phyloP scores from a whole-genome alignment of 2,797 vertebrate species.

The Parauchenoglanis punctatus region DNA sequence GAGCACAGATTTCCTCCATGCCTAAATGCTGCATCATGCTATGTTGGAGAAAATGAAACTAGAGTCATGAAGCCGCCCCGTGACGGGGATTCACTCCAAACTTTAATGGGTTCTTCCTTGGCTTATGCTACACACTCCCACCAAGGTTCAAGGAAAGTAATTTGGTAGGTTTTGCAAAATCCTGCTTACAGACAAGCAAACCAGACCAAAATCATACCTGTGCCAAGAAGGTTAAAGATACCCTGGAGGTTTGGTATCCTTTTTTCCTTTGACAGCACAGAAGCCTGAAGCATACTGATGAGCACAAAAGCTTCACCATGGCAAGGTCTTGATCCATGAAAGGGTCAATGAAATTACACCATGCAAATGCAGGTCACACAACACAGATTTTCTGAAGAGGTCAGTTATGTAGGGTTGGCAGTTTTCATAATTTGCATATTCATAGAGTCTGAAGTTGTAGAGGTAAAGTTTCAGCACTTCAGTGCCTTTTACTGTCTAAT shows the following conservation, averaged over 20 bases:
- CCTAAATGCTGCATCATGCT: too few species aligned
- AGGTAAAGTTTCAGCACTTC: neutral
- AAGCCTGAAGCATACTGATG: neutral
- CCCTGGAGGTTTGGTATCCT: neutral
- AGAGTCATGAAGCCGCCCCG: too few species aligned
- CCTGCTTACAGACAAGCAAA: too few species aligned
- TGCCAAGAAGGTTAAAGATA: too few species aligned
- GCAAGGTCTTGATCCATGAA: neutral
- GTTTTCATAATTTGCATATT: neutral
- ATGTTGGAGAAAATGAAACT: too few species aligned
- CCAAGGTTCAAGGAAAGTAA: too few species aligned
- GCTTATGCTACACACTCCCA: too few species aligned
- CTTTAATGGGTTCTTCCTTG: too few species aligned
- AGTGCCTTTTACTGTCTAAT: neutral
- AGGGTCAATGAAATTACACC: neutral
- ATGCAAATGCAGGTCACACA: neutral
- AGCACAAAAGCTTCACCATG: neutral
- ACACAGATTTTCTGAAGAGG: neutral
- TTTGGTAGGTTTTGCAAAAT: too few species aligned
- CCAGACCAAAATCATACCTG: too few species aligned
- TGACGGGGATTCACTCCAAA: too few species aligned
- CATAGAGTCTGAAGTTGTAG: neutral
- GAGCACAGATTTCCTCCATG: too few species aligned
- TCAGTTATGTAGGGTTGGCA: neutral
- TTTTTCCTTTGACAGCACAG: neutral